Evolutionary conservation across 1,140 invertebrate genomes (phyloP).

Genomic region (Diabrotica undecimpunctata): DNA sequence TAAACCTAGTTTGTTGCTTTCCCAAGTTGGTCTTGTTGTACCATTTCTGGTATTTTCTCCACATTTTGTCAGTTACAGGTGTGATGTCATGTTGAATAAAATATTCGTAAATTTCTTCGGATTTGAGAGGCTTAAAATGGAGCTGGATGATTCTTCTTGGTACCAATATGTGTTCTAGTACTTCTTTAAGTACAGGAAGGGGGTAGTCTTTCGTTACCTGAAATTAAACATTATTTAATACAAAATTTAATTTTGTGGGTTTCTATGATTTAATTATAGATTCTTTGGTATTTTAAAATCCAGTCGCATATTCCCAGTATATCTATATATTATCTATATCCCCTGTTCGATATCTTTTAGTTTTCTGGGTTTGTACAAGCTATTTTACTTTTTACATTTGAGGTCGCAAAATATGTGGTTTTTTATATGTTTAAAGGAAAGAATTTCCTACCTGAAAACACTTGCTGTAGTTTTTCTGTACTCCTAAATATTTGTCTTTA

Average conservation of each 20-base stretch:
- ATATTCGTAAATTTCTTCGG: constrained; percentile 33
- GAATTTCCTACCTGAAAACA: no score
- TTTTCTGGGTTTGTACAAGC: no score
- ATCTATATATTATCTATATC: no score
- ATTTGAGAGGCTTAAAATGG: constrained; percentile 31
- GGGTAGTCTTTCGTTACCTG: constrained; percentile 63
- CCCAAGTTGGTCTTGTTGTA: constrained; percentile 35
- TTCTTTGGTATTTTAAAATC: no score
- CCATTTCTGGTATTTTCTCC: constrained; percentile 41
- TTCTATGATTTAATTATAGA: neutral
- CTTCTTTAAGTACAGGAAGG: constrained; percentile 56
- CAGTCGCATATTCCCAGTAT: no score
- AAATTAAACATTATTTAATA: constrained; percentile 32
- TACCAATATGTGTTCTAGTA: constrained; percentile 46
- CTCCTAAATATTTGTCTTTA: no score
- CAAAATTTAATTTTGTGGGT: neutral
- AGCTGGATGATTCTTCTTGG: constrained; percentile 38
- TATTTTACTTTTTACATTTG: no score
- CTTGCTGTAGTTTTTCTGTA: no score
- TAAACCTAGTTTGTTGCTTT: constrained; percentile 31
- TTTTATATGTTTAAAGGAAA: no score
- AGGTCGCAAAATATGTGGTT: no score
- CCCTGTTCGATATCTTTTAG: no score
- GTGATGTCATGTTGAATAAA: constrained; percentile 26
- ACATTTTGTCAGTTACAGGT: constrained; percentile 41